Evolutionary conservation across 2,888 invertebrate species (phyloP).

Genomic region (Bembecia ichneumoniformis): DNA sequence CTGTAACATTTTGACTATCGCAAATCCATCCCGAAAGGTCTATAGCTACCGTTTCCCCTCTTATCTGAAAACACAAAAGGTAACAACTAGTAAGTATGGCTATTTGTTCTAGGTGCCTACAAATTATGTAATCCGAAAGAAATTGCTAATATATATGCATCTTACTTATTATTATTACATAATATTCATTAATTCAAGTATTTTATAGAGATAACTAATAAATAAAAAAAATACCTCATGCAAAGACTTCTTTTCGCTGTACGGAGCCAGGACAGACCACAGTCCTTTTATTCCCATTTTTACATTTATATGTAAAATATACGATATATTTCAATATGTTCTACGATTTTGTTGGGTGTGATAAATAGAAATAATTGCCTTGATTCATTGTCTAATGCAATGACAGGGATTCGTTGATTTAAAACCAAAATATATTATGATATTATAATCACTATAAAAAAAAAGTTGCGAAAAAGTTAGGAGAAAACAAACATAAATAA

Average conservation of each 20-base stretch:
- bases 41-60: slow-evolving; percentile 86
- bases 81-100: background rate
- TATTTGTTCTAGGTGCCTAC: background rate
- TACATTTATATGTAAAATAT: background rate
- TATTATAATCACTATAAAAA: too few species aligned
- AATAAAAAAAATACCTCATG: slow-evolving; percentile 69
- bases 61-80: slow-evolving; percentile 35
- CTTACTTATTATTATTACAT: background rate
- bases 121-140: background rate
- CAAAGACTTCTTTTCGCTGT: slow-evolving; percentile 82
- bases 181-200: background rate
- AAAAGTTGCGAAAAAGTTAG: too few species aligned
- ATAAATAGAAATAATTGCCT: too few species aligned
- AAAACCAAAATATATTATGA: too few species aligned
- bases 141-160: too few species aligned
- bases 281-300: slow-evolving; percentile 91
- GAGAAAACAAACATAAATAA: too few species aligned
- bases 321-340: too few species aligned
- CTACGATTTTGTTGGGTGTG: too few species aligned
- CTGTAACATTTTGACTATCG: slow-evolving; percentile 84
- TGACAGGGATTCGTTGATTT: too few species aligned
- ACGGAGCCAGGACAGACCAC: slow-evolving; percentile 85
- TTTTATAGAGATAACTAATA: background rate
- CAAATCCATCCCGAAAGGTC: slow-evolving; percentile 95
- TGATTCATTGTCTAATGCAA: too few species aligned